Evolutionary conservation across 2,797 vertebrate species (phyloP).

Genomic region (Chaenodraco wilsoni): DNA sequence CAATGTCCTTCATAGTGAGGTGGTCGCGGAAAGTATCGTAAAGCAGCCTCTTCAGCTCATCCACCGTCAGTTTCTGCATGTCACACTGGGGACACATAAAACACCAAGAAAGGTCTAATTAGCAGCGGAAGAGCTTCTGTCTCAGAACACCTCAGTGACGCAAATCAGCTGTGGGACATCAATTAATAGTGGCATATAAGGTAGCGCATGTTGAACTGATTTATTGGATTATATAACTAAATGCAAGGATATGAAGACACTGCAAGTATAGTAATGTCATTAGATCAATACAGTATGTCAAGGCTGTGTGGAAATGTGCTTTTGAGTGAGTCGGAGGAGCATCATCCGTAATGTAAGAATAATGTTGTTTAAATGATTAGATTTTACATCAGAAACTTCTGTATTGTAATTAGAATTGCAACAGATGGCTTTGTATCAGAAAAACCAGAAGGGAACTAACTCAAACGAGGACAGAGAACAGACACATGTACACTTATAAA

Average conservation of each 20-base stretch:
- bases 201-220: slow-evolving; percentile 12
- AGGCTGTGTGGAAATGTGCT: neutral
- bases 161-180: slow-evolving; percentile 28
- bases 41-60: slow-evolving; percentile 95
- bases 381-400: neutral
- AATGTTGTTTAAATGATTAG: slow-evolving; percentile 7
- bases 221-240: slow-evolving; percentile 32
- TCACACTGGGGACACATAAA: slow-evolving; percentile 86
- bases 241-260: neutral
- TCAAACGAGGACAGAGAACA: slow-evolving; percentile 6
- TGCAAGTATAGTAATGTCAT: neutral
- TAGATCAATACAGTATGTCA: neutral
- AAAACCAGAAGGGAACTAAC: slow-evolving; percentile 21
- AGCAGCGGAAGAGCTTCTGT: slow-evolving; percentile 25
- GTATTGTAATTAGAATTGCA: slow-evolving; percentile 42
- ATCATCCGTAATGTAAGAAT: slow-evolving; percentile 7
- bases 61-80: slow-evolving; percentile 98
- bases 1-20: slow-evolving; percentile 99
- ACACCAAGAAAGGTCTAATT: slow-evolving; percentile 33
- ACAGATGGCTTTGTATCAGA: slow-evolving; percentile 19
- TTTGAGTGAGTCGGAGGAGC: slow-evolving; percentile 9
- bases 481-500: slow-evolving; percentile 17
- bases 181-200: slow-evolving; percentile 1
- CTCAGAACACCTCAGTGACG: slow-evolving; percentile 19
- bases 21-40: slow-evolving; percentile 98